Conservation (phyloP, 2,113 vertebrate species). For the Apaloderma vittatum region DNA sequence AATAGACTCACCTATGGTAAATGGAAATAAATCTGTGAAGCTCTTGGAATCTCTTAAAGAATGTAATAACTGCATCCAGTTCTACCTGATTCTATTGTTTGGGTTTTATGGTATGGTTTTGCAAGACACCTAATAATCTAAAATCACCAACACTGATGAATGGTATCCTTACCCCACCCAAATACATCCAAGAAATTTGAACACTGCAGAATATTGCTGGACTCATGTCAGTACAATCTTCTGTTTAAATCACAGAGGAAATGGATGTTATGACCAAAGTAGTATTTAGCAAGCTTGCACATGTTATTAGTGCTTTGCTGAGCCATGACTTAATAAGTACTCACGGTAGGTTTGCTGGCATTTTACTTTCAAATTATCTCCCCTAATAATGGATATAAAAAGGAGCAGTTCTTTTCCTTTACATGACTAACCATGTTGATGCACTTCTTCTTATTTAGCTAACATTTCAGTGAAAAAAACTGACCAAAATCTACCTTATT, state of each 20-base stretch:
- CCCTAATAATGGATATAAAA: neutral
- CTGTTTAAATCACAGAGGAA: neutral
- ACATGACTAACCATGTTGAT: neutral
- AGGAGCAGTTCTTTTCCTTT: neutral
- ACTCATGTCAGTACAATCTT: neutral
- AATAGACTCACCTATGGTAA: neutral
- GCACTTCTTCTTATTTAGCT: neutral
- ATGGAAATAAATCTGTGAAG: neutral
- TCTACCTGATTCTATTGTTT: neutral
- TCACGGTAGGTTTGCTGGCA: neutral
- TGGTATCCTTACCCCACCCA: neutral
- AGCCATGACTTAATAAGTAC: neutral
- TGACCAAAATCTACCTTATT: neutral
- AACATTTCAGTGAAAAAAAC: neutral
- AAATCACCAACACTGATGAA: neutral
- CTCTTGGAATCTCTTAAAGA: neutral
- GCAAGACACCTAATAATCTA: neutral
- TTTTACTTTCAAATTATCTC: slow-evolving; percentile 26
- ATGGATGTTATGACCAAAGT: neutral
- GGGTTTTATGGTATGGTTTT: neutral
- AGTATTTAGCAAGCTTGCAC: neutral
- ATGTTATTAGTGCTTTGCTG: slow-evolving; percentile 9
- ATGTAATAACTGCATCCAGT: neutral
- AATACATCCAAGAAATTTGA: neutral
- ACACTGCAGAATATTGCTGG: neutral